Evolutionary conservation across 2,797 vertebrate species (phyloP).

Genomic region (Danio albolineatus): DNA sequence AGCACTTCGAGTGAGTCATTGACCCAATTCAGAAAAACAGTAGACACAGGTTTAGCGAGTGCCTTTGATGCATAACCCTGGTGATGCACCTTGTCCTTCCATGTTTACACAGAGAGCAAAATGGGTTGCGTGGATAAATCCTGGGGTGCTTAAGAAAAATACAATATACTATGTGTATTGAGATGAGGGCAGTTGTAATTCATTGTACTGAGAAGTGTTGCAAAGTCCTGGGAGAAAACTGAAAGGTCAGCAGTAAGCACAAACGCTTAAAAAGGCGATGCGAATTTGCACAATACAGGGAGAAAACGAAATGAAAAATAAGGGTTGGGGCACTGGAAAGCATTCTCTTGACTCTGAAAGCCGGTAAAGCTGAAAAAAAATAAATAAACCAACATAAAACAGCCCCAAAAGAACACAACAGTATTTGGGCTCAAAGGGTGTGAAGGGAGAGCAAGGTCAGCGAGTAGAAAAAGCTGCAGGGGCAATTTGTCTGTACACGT

Average conservation of each 20-base stretch:
- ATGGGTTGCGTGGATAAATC: not conserved
- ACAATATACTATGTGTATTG: not conserved
- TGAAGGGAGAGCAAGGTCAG: constrained; percentile 69
- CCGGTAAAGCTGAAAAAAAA: constrained; percentile 50
- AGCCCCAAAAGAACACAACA: constrained; percentile 45
- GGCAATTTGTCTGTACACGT: constrained; percentile 59
- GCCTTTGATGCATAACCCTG: not conserved
- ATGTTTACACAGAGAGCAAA: constrained; percentile 10
- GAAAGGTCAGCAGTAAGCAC: constrained; percentile 56
- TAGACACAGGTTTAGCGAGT: too few relatives aligned
- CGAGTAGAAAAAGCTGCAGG: constrained; percentile 64
- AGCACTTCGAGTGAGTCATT: constrained; percentile 7
- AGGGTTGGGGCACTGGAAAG: constrained; percentile 45
- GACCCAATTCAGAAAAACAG: constrained; percentile 20
- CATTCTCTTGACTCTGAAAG: constrained; percentile 38
- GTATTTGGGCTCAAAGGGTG: constrained; percentile 54
- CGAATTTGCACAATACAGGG: constrained; percentile 49
- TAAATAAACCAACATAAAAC: constrained; percentile 51
- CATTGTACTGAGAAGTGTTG: constrained; percentile 30
- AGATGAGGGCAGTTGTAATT: constrained; percentile 24
- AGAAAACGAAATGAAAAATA: constrained; percentile 25
- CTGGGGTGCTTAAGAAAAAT: not conserved
- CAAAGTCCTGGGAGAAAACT: constrained; percentile 40
- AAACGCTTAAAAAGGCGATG: constrained; percentile 52
- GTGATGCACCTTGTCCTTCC: not conserved